Evolutionary conservation across 2,797 vertebrate genomes (phyloP), one percentile per base, ranked within the genome.

Genomic region (Etheostoma perlongum): DNA sequence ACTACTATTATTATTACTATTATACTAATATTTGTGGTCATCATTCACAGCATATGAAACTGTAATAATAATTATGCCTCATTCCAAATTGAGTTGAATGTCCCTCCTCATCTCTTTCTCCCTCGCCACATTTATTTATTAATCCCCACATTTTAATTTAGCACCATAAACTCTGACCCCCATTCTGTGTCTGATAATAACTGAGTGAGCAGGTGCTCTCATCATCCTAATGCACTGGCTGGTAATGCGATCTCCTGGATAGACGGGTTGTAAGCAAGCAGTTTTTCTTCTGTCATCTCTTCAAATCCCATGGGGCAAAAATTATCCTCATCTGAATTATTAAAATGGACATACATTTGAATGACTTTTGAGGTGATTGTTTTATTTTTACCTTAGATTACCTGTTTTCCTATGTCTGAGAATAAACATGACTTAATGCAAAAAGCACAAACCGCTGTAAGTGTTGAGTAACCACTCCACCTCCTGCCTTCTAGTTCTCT

Each of bases 201-300:
- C 59, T 60, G 79, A 71, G 79, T 61, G 85, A 89, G 89, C 90
- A 91, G 89, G 87, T 91, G 88, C 67, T 86, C 73, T 85, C 82
- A 93, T 90, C 86, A 76, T 79, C 78, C 84, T 90, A 89, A 91
- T 91, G 90, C 82, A 87, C 79, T 52, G 46, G 67, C 76, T 71
- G 78, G 88, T 90, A 90, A 93, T 68, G 63, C 51, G 72, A 90
- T 88, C 90, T 88, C 76, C 61, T 5, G 81, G 79, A 52, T 62
- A 36, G 80, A 74, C 53, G 21, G 72, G 65, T 53, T 78, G 67
- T 44, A 66, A 81, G 66, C 5, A 18, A 47, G 67, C 19, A 7
- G 23, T 67, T 68, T 85, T 33, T 23, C 49, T 60, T 33, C 74
- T 18, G 64, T 73, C 74, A 27, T 84, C 78, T 66, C 55, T 44